Evolutionary conservation across 2,113 vertebrate species (phyloP).

Genomic region (Taurulus bubalis): DNA sequence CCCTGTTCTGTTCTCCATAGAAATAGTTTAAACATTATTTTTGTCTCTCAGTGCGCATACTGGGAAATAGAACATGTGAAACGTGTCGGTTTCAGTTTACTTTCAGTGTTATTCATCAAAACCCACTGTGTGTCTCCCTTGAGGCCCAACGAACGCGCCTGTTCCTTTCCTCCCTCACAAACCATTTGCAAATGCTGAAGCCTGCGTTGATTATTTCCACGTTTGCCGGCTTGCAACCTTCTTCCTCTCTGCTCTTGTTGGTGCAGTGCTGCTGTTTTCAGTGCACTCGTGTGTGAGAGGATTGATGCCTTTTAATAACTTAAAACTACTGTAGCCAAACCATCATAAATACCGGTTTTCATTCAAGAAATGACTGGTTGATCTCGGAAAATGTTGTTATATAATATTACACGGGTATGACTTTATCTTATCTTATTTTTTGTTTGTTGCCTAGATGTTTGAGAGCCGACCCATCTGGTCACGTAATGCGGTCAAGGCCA

Average conservation of each 20-base stretch:
- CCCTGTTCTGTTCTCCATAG: not conserved
- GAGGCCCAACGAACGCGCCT: not conserved
- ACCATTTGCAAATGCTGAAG: not conserved
- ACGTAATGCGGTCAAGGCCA: slow-evolving; percentile 93
- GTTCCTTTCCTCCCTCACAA: not conserved
- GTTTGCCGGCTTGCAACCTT: not conserved
- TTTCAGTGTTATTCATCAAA: not conserved
- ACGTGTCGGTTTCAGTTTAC: not conserved
- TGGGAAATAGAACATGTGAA: not conserved
- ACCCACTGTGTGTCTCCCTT: not conserved
- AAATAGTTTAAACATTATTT: not conserved
- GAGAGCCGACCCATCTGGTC: slow-evolving; percentile 93
- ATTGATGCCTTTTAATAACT: not conserved
- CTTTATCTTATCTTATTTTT: slow-evolving; percentile 53
- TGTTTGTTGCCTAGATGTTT: slow-evolving; percentile 86
- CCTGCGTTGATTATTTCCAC: not conserved
- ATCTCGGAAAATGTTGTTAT: not conserved
- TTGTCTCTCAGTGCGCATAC: not conserved
- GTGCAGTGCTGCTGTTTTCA: not conserved
- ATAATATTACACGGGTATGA: not conserved
- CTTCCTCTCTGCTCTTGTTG: not conserved
- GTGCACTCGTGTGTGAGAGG: not conserved
- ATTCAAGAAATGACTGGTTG: not conserved
- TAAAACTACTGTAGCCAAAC: not conserved
- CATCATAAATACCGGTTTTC: not conserved